These are phyloP conservation scores for Apamea crenata DNA, from an alignment of 2,888 invertebrate species.

Conservation along the genomic window DNA sequence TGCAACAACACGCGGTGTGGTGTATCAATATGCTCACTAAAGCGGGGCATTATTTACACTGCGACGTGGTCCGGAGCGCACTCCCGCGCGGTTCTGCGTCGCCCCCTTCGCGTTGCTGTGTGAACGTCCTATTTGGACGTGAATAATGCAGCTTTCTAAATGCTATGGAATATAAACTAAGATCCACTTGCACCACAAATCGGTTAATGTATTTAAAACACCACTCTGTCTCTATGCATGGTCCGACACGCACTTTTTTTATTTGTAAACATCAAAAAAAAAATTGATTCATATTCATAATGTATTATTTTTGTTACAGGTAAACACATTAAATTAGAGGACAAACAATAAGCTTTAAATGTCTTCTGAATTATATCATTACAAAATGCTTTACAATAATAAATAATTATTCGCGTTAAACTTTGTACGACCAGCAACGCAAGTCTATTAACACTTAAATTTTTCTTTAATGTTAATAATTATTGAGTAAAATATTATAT, in stretches of 20 bases:
- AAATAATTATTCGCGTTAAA: slow-evolving; percentile 30
- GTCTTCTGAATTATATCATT: slow-evolving; percentile 13
- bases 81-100: not conserved
- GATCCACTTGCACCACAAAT: not conserved
- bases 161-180: not conserved
- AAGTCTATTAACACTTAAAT: slow-evolving; percentile 3
- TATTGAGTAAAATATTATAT: not conserved
- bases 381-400: slow-evolving; percentile 38
- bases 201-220: too few species aligned
- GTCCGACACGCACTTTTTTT: not conserved
- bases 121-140: not conserved
- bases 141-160: not conserved
- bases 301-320: slow-evolving; percentile 82
- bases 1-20: too few species aligned
- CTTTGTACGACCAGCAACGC: not conserved
- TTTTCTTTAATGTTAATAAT: slow-evolving; percentile 4
- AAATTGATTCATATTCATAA: not conserved
- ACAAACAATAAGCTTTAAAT: slow-evolving; percentile 8
- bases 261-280: not conserved
- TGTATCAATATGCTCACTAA: not conserved
- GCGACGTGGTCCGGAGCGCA: too few species aligned
- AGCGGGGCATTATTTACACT: not conserved
- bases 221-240: too few species aligned
- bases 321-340: slow-evolving; percentile 86
- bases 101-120: not conserved